A percentile compares a stretch with the other conserved stretches of the same genome.
Evolutionary conservation across 2,797 vertebrate species (phyloP).

Genomic region (Molossus molossus): DNA sequence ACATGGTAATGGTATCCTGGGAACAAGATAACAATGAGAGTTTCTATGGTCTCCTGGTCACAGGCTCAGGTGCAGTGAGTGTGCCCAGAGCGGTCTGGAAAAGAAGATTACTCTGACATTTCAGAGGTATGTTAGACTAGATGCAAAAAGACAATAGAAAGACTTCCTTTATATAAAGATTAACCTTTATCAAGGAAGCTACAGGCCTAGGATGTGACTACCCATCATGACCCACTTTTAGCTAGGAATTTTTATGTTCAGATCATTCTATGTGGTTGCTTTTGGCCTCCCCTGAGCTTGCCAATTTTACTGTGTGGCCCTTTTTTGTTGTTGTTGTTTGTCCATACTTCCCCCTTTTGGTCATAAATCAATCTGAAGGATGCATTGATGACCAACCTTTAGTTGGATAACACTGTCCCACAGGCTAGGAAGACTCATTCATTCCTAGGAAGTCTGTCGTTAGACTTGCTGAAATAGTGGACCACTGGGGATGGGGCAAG

Average conservation of each 20-base stretch:
- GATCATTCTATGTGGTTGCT: background rate
- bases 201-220: background rate
- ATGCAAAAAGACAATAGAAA: background rate
- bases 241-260: background rate
- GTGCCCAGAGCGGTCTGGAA: background rate
- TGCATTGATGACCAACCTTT: background rate
- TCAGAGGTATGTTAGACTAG: background rate
- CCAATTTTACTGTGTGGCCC: background rate
- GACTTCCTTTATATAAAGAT: background rate
- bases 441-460: background rate
- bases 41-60: background rate
- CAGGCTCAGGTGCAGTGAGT: background rate
- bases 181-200: background rate
- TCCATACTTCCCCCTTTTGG: background rate
- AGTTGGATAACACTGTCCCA: background rate
- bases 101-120: background rate
- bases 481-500: background rate
- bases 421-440: background rate
- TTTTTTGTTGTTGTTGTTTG: background rate
- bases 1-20: background rate
- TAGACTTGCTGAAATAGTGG: background rate
- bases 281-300: background rate
- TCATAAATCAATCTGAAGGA: background rate
- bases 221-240: background rate
- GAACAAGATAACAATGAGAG: background rate